Evolutionary conservation across 2,797 vertebrate genomes (phyloP).

Genomic region (Lagorchestes hirsutus): DNA sequence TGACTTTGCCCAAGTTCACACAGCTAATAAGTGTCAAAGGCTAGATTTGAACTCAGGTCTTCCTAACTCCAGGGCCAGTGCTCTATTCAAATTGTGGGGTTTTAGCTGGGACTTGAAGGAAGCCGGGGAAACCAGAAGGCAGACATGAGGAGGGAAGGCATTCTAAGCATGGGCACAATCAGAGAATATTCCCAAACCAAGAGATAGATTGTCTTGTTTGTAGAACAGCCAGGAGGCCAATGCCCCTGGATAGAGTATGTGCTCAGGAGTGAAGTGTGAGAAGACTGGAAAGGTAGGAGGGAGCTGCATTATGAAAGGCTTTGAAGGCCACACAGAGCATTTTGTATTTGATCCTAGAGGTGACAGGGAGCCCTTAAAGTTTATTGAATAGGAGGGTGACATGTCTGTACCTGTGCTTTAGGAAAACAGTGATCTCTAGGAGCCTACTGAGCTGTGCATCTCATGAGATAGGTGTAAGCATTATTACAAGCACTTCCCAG

Average conservation of each 20-base stretch:
- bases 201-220: background rate
- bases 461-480: background rate
- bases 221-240: background rate
- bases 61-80: no score
- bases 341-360: no score
- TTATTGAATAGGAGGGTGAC: background rate
- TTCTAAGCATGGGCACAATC: background rate
- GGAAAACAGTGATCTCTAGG: background rate
- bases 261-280: no score
- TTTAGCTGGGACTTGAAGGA: background rate
- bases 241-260: background rate
- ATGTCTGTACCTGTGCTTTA: no score
- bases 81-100: background rate
- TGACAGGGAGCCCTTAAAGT: background rate
- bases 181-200: background rate
- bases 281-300: background rate
- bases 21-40: no score
- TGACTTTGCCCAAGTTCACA: no score
- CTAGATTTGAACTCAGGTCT: no score
- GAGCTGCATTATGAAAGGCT: background rate
- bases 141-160: background rate
- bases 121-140: background rate
- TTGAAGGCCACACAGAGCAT: background rate
- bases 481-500: no score
- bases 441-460: background rate